These are phyloP conservation scores for Chitala chitala DNA, from an alignment of 2,113 vertebrate species.

Conservation along the genomic window DNA sequence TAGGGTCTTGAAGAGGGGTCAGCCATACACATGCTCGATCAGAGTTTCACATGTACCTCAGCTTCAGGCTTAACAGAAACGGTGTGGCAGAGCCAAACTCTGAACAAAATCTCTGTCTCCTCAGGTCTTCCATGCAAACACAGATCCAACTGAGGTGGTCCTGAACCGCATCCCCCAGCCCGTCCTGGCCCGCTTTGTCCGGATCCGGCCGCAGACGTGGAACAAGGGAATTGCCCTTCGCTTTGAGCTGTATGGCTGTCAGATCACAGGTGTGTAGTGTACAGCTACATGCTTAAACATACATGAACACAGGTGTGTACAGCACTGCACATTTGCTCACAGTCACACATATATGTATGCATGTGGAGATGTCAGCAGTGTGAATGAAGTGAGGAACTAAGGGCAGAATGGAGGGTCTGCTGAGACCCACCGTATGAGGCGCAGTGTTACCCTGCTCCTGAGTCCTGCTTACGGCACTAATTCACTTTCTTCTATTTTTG, in stretches of 20 bases:
- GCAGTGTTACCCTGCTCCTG: background rate
- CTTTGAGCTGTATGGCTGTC: slow-evolving; percentile 93
- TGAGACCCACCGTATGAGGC: background rate
- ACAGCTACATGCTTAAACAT: background rate
- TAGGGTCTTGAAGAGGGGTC: too few species aligned
- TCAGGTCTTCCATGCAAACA: slow-evolving; percentile 88
- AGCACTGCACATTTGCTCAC: background rate
- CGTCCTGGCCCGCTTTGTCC: slow-evolving; percentile 82
- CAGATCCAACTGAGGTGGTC: slow-evolving; percentile 83
- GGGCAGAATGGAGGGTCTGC: background rate
- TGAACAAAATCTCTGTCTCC: background rate
- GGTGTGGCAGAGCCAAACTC: too few species aligned
- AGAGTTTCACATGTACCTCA: background rate
- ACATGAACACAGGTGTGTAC: background rate
- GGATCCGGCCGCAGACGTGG: slow-evolving; percentile 88
- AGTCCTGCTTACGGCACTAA: background rate
- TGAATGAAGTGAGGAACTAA: background rate
- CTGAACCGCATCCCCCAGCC: slow-evolving; percentile 86
- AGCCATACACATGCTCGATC: too few species aligned
- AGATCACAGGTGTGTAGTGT: slow-evolving; percentile 78
- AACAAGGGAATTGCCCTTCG: slow-evolving; percentile 84
- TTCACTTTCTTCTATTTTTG: slow-evolving; percentile 8
- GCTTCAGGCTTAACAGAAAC: slow-evolving; percentile 5
- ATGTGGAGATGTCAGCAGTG: too few species aligned
- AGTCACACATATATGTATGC: too few species aligned